A percentile compares a stretch with the other conserved stretches of the same genome.
Evolutionary conservation across 2,113 vertebrate genomes (phyloP).

Genomic region (Entelurus aequoreus): DNA sequence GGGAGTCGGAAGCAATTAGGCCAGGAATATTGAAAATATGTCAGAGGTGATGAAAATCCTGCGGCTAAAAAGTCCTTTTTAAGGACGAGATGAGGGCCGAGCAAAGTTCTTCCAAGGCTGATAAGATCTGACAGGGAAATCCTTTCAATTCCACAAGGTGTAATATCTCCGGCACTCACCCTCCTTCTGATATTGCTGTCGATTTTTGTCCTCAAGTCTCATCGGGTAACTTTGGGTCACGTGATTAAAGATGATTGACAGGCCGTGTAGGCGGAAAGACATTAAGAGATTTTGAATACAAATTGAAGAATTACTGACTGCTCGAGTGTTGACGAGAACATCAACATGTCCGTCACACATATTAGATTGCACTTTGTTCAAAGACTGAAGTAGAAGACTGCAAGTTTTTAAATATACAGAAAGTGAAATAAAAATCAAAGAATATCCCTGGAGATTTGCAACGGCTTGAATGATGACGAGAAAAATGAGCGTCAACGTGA

Average conservation of each 20-base stretch:
- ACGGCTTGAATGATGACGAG: too few relatives aligned
- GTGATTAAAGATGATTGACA: neutral
- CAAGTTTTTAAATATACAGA: too few relatives aligned
- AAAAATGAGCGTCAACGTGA: too few relatives aligned
- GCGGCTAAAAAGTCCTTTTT: conserved; percentile 7
- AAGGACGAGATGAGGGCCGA: conserved; percentile 5
- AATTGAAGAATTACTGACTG: neutral
- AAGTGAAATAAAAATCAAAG: too few relatives aligned
- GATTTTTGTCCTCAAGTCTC: neutral
- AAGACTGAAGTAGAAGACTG: too few relatives aligned
- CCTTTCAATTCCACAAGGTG: too few relatives aligned
- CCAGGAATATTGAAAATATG: conserved; percentile 4
- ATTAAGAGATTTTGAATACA: neutral
- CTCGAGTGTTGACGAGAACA: neutral
- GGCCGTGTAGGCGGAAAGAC: neutral
- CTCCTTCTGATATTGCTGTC: neutral
- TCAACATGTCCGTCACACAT: too few relatives aligned
- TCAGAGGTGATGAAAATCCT: conserved; percentile 2
- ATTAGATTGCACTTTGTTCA: too few relatives aligned
- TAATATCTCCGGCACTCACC: too few relatives aligned
- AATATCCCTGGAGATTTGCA: too few relatives aligned
- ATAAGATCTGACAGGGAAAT: conserved; percentile 7
- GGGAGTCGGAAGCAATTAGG: conserved; percentile 4
- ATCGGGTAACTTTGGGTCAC: neutral
- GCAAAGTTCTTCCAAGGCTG: conserved; percentile 1